Evolutionary conservation across 64 coral and sea anemone species (phyloP), one percentile per base, ranked within the genome.

Genomic region (Pachyseris speciosa): DNA sequence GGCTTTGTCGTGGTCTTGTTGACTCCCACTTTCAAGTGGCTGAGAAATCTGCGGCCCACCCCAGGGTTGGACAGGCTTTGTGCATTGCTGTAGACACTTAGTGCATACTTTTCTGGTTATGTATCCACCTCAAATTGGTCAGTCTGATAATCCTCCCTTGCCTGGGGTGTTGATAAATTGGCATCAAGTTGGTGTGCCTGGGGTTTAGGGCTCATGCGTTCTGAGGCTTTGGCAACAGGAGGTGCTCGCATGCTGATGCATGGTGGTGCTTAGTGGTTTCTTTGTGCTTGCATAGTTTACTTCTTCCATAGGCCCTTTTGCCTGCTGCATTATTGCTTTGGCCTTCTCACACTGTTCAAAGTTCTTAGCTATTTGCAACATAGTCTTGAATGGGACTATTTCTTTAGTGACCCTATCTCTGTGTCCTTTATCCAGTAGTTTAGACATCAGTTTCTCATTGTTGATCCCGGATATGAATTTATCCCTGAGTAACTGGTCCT

Each of bases 381-480:
- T 72, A 43, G 67, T 53, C 50, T 87, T 86, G 5, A 87, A 52
- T 30, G 68, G 55, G 73, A 75, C 52, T 10, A 88, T 33, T 26
- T 75, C 69, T 60, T 61, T 88, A 37, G 69, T 88, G 32, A 59
- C 30, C 75, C 72, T 39, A 74, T 88, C 69, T 75, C 85, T 74
- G 57, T 72, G 49, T 10, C 84, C 84, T 45, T 87, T 74, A 72
- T 55, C 68, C 66, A 73, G 57, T 40, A 73, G 84, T 40, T 70
- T 88, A 58, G 69, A 57, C 67, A 58, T 72, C 72, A 32, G 85
- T 74, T 39, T 75, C 13, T 88, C 50, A n/a, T n/a, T n/a, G n/a
- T n/a, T n/a, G n/a, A n/a, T n/a, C n/a, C n/a, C n/a, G 24, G 27
- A 87, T 49, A 87, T 73, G 84, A 87, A 87, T 87, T 87, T 87